A percentile compares a stretch with the other conserved stretches of the same genome.
phyloP scores from a whole-genome alignment of 2,888 invertebrate genomes.

The Eupithecia centaureata region DNA sequence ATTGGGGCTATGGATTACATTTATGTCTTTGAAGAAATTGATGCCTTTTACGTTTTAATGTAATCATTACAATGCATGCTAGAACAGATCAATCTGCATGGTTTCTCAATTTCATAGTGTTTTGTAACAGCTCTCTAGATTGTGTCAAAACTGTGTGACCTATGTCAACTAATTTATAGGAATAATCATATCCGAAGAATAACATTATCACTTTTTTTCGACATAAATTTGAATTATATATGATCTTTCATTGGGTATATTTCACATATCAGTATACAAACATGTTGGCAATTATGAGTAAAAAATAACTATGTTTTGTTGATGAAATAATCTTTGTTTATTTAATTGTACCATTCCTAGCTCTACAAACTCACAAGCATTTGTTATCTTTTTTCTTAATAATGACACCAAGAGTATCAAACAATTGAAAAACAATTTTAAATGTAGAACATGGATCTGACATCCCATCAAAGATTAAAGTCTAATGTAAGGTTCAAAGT shows the following conservation, averaged over 20 bases:
- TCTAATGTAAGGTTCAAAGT: slow-evolving; percentile 27
- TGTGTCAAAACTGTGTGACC: slow-evolving; percentile 37
- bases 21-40: slow-evolving; percentile 50
- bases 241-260: slow-evolving; percentile 37
- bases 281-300: slow-evolving; percentile 12
- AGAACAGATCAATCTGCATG: slow-evolving; percentile 47
- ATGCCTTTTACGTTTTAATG: slow-evolving; percentile 43
- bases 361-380: slow-evolving; percentile 14
- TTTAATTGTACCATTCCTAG: slow-evolving; percentile 21
- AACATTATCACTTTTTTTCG: slow-evolving; percentile 26
- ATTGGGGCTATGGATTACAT: slow-evolving; percentile 66
- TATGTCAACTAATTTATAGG: slow-evolving; percentile 9
- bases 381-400: slow-evolving; percentile 32
- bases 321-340: slow-evolving; percentile 15
- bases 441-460: slow-evolving; percentile 18
- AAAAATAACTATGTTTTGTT: background rate
- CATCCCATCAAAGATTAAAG: slow-evolving; percentile 25
- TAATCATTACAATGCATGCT: slow-evolving; percentile 56
- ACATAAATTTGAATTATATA: slow-evolving; percentile 42
- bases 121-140: slow-evolving; percentile 51
- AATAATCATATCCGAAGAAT: background rate
- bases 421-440: slow-evolving; percentile 22
- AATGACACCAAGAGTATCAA: slow-evolving; percentile 26
- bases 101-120: slow-evolving; percentile 50
- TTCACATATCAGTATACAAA: slow-evolving; percentile 6